Evolutionary conservation across 2,113 vertebrate genomes (phyloP).

Genomic region (Smithornis capensis): DNA sequence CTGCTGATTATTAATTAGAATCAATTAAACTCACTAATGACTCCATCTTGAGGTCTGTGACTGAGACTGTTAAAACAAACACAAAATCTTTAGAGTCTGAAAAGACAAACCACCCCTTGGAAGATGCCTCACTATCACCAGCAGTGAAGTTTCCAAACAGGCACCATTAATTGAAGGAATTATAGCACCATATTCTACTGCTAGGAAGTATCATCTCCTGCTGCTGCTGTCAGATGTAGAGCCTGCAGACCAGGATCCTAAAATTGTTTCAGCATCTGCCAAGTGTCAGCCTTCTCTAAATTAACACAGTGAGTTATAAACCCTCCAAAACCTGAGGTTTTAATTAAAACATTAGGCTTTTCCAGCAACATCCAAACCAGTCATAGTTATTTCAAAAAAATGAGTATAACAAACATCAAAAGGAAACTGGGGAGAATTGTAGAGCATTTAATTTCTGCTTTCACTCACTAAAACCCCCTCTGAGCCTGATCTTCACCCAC

Average conservation of each 20-base stretch:
- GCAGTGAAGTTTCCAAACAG: not conserved
- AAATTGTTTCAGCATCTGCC: not conserved
- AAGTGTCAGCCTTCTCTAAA: not conserved
- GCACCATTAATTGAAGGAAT: not conserved
- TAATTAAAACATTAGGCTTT: not conserved
- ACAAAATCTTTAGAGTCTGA: not conserved
- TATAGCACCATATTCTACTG: not conserved
- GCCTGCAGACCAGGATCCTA: not conserved
- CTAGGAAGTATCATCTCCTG: not conserved
- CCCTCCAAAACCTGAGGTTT: not conserved
- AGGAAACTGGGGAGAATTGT: not conserved
- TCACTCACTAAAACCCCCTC: not conserved
- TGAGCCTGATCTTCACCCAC: not conserved
- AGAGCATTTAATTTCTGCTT: not conserved
- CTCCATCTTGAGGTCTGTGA: not conserved
- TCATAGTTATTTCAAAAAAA: not conserved
- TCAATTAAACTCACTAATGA: not conserved
- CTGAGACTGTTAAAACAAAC: not conserved
- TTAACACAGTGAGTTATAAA: conserved; percentile 1
- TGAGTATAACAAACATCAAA: rapidly evolving
- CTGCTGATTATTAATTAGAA: not conserved
- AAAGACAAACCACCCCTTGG: not conserved
- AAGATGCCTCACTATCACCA: not conserved
- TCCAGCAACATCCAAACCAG: not conserved
- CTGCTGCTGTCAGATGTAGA: not conserved